Evolutionary conservation across 1,140 invertebrate genomes (phyloP).

Genomic region (Mamestra configurata): DNA sequence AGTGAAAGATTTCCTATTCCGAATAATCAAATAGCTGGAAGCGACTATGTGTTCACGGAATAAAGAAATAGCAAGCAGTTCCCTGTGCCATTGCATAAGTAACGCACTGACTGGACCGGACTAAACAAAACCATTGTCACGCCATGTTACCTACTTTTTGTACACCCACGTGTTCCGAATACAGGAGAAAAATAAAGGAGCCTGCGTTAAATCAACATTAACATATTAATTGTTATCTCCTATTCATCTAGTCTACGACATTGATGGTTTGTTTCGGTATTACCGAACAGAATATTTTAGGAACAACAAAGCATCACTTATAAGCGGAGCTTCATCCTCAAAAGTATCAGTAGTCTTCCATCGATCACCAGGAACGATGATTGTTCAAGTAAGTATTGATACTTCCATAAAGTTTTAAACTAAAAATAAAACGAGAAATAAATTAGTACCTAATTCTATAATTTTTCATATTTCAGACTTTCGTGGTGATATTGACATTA

Average conservation of each 20-base stretch:
- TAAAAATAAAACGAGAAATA: neutral
- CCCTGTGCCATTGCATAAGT: constrained; percentile 69
- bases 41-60: constrained; percentile 35
- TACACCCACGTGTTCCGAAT: constrained; percentile 76
- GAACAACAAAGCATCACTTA: constrained; percentile 79
- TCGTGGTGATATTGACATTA: constrained; percentile 55
- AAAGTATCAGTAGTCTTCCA: constrained; percentile 82
- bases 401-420: constrained; percentile 14
- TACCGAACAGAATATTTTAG: constrained; percentile 83
- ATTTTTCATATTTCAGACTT: constrained; percentile 65
- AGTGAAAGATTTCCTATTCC: constrained; percentile 18
- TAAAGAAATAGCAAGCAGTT: constrained; percentile 62
- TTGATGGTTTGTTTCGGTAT: constrained; percentile 86
- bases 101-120: constrained; percentile 64
- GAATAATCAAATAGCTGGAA: constrained; percentile 24
- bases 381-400: constrained; percentile 77
- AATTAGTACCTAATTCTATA: neutral
- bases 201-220: constrained; percentile 80
- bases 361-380: constrained; percentile 80
- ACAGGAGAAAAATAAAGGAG: constrained; percentile 67
- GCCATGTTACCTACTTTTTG: constrained; percentile 73
- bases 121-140: constrained; percentile 73
- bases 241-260: constrained; percentile 83
- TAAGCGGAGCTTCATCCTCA: constrained; percentile 73
- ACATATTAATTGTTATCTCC: constrained; percentile 84